Conservation (phyloP, 2,888 invertebrate genomes). For the Empis livida region DNA sequence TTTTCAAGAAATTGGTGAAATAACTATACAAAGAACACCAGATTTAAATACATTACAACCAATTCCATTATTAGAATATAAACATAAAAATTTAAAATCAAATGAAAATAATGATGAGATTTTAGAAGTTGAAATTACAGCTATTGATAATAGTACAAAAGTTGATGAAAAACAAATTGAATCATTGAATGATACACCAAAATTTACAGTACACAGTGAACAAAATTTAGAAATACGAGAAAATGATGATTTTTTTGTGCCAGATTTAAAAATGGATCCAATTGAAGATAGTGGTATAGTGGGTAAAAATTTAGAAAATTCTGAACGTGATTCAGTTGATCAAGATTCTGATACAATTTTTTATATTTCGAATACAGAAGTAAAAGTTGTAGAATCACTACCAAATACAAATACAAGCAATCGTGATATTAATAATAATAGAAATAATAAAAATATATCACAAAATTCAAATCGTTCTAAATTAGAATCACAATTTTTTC, state of each 20-base stretch:
- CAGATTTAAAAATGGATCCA: conserved; percentile 17
- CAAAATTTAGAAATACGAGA: not conserved
- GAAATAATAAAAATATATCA: too few relatives aligned
- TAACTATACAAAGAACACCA: not conserved
- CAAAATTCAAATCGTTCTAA: conserved; percentile 14
- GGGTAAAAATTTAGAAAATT: not conserved
- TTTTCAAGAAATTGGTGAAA: conserved; percentile 1
- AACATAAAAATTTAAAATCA: not conserved
- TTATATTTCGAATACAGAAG: conserved; percentile 37
- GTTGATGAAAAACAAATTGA: not conserved
- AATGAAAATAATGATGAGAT: conserved; percentile 23
- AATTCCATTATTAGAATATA: not conserved
- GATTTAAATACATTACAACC: not conserved
- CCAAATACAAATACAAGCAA: conserved; percentile 18
- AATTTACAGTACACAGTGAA: conserved; percentile 11
- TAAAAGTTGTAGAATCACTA: conserved; percentile 34
- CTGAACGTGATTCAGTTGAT: conserved; percentile 17
- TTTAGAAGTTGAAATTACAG: conserved; percentile 31
- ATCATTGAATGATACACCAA: conserved; percentile 4
- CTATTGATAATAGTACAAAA: conserved; percentile 22
- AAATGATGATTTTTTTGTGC: conserved; percentile 28
- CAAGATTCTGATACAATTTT: conserved; percentile 36
- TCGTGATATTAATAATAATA: not conserved
- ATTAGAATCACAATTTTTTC: conserved; percentile 31
- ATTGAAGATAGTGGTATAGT: conserved; percentile 11